phyloP scores from a whole-genome alignment of 2,888 invertebrate genomes.

The Craniophora ligustri region DNA sequence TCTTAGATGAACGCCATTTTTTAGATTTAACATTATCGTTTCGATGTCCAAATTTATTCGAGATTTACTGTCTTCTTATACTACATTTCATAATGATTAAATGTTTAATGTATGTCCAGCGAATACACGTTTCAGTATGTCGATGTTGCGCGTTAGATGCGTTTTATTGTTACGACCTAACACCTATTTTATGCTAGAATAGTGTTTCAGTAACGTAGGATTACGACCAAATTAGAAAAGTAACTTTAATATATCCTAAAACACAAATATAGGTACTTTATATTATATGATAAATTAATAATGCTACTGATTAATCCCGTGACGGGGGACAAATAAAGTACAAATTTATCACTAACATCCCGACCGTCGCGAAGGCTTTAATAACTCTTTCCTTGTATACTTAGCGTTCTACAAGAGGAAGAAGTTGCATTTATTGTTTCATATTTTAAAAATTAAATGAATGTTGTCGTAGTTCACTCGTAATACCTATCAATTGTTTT shows the following conservation, averaged over 20 bases:
- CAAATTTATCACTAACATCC: conserved; percentile 84
- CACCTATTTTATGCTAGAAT: conserved; percentile 81
- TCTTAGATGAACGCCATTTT: conserved; percentile 52
- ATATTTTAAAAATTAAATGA: conserved; percentile 70
- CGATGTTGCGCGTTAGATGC: conserved; percentile 62
- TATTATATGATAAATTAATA: conserved; percentile 66
- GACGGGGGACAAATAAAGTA: conserved; percentile 80
- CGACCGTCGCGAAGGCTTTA: conserved; percentile 69
- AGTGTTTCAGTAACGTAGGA: conserved; percentile 77
- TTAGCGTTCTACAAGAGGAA: conserved; percentile 74
- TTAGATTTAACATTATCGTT: conserved; percentile 62
- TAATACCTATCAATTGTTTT: conserved; percentile 55
- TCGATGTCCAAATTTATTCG: conserved; percentile 79
- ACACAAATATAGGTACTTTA: conserved; percentile 74
- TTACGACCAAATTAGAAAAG: conserved; percentile 84
- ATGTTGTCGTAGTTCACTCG: conserved; percentile 75
- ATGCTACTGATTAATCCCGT: conserved; percentile 68
- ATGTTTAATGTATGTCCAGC: conserved; percentile 74
- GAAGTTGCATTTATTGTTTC: conserved; percentile 74
- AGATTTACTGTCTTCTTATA: conserved; percentile 76
- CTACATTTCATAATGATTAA: conserved; percentile 61
- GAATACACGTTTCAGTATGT: conserved; percentile 58
- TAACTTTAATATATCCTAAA: conserved; percentile 72
- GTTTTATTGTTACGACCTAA: conserved; percentile 55
- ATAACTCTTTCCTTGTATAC: conserved; percentile 78